Evolutionary conservation across 37 sponge, comb jelly and placozoan species (phyloP).

Genomic region (Axinella damicornis): DNA sequence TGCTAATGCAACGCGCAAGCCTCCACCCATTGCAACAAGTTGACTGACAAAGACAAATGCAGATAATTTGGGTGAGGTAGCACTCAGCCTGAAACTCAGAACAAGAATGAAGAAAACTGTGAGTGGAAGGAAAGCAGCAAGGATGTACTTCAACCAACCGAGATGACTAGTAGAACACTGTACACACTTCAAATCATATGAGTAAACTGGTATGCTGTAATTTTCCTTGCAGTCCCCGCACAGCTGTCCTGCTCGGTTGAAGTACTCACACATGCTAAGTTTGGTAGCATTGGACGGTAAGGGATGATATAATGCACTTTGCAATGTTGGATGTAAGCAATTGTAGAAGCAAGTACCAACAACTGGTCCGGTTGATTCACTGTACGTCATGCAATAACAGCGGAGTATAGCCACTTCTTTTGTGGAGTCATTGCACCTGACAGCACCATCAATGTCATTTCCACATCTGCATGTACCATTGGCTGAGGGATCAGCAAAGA

Average conservation of each 20-base stretch:
- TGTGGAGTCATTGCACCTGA: too few species aligned
- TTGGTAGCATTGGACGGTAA: not conserved
- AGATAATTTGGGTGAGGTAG: conserved; percentile 48
- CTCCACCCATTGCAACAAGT: not conserved
- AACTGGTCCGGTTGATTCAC: not conserved
- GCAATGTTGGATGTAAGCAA: not conserved
- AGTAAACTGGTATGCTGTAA: conserved; percentile 42
- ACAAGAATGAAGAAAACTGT: conserved; percentile 56
- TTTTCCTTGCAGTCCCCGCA: conserved; percentile 61
- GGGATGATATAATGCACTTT: not conserved
- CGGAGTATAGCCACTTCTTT: too few species aligned
- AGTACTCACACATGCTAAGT: conserved; percentile 24
- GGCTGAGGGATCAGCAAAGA: too few species aligned
- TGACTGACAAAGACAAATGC: conserved; percentile 68
- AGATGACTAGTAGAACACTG: not conserved
- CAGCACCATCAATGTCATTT: too few species aligned
- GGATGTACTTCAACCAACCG: conserved; percentile 15
- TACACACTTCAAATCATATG: conserved; percentile 23
- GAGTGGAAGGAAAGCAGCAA: conserved; percentile 51
- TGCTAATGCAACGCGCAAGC: conserved; percentile 1
- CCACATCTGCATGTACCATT: too few species aligned
- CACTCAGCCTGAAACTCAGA: conserved; percentile 61
- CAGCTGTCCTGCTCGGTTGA: conserved; percentile 47
- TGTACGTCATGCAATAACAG: not conserved
- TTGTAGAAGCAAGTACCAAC: conserved; percentile 7